These are phyloP conservation scores for Zaprionus davidi DNA, from an alignment of 1,140 invertebrate genomes.

Conservation along the genomic window DNA sequence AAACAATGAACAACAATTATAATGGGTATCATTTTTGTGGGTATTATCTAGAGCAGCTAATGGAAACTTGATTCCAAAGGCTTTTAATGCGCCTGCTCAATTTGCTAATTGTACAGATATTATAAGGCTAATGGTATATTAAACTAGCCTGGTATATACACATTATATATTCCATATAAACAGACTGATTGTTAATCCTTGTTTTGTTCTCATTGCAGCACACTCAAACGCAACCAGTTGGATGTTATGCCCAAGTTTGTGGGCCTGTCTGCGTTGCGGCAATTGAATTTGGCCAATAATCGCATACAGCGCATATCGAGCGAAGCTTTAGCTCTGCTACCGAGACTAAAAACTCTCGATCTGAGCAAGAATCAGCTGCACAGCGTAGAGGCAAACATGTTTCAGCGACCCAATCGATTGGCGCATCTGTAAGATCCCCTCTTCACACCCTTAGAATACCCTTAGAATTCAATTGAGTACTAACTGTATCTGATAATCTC, in stretches of 20 bases:
- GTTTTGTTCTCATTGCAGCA: conserved; percentile 28
- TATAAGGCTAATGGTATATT: not conserved
- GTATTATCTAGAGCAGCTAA: conserved; percentile 32
- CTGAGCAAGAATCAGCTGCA: conserved; percentile 88
- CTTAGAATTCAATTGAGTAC: not conserved
- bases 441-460: not conserved
- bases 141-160: not conserved
- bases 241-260: conserved; percentile 75
- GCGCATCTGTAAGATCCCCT: conserved; percentile 84
- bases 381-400: conserved; percentile 85
- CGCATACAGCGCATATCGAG: conserved; percentile 87
- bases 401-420: conserved; percentile 84
- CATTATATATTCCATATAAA: not conserved
- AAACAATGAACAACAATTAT: conserved; percentile 11
- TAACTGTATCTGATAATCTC: conserved; percentile 10
- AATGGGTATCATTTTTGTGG: conserved; percentile 19
- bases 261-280: conserved; percentile 77
- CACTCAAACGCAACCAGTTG: conserved; percentile 77
- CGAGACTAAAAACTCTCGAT: conserved; percentile 86
- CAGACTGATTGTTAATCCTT: not conserved
- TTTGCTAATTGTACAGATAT: not conserved
- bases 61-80: conserved; percentile 8
- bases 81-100: not conserved
- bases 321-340: conserved; percentile 87
- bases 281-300: conserved; percentile 87